Evolutionary conservation across 23 tunicate species (phyloP).

Genomic region (Ciona savignyi): DNA sequence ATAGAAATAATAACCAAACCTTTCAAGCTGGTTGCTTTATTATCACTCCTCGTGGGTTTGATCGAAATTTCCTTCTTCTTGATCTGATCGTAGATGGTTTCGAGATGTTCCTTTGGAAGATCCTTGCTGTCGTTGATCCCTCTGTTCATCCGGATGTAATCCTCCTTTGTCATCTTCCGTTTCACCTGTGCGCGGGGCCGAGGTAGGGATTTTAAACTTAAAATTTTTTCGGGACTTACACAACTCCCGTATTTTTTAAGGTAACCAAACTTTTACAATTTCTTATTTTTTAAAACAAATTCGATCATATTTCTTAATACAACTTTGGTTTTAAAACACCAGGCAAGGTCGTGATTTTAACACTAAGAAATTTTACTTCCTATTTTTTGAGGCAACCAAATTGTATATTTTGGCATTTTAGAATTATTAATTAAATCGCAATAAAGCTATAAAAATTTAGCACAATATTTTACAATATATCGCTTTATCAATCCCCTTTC

Average conservation of each 20-base stretch:
- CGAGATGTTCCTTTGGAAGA: slow-evolving; percentile 77
- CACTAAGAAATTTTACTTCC: too few species aligned
- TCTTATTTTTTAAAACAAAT: not conserved
- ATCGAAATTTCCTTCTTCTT: slow-evolving; percentile 62
- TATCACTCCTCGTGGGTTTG: slow-evolving; percentile 29
- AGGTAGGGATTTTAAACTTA: not conserved
- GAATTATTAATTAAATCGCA: too few species aligned
- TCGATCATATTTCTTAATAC: too few species aligned
- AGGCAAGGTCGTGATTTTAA: too few species aligned
- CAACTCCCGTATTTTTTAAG: not conserved
- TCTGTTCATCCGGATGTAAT: slow-evolving; percentile 95
- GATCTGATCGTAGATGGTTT: slow-evolving; percentile 85
- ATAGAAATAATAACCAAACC: too few species aligned
- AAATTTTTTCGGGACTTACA: not conserved
- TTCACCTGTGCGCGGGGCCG: slow-evolving; percentile 34
- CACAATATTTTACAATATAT: too few species aligned
- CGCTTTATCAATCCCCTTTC: too few species aligned
- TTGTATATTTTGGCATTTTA: too few species aligned
- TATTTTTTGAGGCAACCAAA: too few species aligned
- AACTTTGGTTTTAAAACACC: too few species aligned
- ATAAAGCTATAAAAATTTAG: too few species aligned
- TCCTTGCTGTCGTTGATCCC: slow-evolving; percentile 97
- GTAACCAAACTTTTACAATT: not conserved
- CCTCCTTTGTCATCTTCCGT: slow-evolving; percentile 65
- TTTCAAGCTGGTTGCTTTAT: slow-evolving; percentile 23